Evolutionary conservation across 2,113 vertebrate genomes (phyloP).

Genomic region (Brienomyrus brachyistius): DNA sequence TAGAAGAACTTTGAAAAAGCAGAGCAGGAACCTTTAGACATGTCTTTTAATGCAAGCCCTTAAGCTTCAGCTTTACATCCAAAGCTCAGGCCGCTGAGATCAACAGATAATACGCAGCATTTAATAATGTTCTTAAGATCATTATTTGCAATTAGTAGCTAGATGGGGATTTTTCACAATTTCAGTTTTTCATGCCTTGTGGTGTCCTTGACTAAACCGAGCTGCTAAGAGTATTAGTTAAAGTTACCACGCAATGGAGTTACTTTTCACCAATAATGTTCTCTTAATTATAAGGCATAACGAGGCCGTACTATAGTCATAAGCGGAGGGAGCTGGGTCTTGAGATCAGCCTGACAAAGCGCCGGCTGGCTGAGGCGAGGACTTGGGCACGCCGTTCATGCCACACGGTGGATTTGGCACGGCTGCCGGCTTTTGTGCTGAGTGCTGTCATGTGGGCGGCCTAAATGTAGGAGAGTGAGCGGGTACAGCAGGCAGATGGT

Average conservation of each 20-base stretch:
- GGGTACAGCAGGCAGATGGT: background rate
- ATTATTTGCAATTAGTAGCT: background rate
- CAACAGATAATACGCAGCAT: background rate
- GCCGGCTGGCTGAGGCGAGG: background rate
- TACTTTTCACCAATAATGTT: background rate
- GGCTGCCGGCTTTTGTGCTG: background rate
- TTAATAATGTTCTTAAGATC: background rate
- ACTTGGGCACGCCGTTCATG: background rate
- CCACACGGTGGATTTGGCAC: background rate
- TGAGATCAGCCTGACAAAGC: background rate
- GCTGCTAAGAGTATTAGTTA: background rate
- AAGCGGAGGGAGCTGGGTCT: background rate
- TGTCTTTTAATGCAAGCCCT: background rate
- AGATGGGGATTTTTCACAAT: background rate
- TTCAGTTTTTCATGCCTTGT: background rate
- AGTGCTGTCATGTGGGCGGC: background rate
- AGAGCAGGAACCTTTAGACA: background rate
- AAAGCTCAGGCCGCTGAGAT: background rate
- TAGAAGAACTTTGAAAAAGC: background rate
- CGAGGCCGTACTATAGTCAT: background rate
- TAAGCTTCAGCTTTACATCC: background rate
- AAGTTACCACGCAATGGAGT: background rate
- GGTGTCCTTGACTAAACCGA: background rate
- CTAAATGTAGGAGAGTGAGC: background rate
- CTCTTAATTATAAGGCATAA: background rate